Evolutionary conservation across 2,113 vertebrate species (phyloP), one percentile per base, ranked within the genome.

Genomic region (Malurus alboscapulatus): DNA sequence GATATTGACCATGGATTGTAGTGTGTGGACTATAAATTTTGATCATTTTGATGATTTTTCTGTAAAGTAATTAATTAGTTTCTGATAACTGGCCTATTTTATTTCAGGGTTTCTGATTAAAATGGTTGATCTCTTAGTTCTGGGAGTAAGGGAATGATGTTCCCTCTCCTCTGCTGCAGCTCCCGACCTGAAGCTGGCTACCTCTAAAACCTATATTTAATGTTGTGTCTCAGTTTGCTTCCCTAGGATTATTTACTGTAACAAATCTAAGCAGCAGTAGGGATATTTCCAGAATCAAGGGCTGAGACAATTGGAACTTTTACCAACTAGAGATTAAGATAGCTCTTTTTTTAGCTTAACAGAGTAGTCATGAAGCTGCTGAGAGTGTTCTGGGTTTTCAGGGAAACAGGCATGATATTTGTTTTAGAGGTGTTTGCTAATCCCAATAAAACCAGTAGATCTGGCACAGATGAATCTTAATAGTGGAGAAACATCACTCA

Each of bases 391-490:
- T 93, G 65, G 36, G 55, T 14, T 71, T 17, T 38, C 38, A 11
- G 30, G 40, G 27, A 78, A 87, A 67, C 4, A 65, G 7, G 10
- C 9, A 19, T 19, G 26, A 24, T 47, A 47, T 24, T 26, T 61
- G 17, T 72, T 92, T 80, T 75, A 84, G 50, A 88, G 51, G 26
- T 88, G n/a, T 62, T 82, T 88, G n/a, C 59, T 82, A 94, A 74
- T 74, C 50, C n/a, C 47, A 66, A 19, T 27, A 63, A 92, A 77
- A 90, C 38, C 3, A 68, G 69, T 25, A 69, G 25, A 50, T 84
- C 20, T 83, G 36, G 19, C 17, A 79, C 29, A 73, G 55, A 29
- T 62, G 87, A 88, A 22, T 93, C 63, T 84, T 55, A 44, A 26
- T 24, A 67, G 10, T 4, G 63, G 27, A 86, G n/a, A 90, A 80